These are phyloP conservation scores for Nanger granti DNA, from an alignment of 2,113 vertebrate genomes.

Conservation along the genomic window DNA sequence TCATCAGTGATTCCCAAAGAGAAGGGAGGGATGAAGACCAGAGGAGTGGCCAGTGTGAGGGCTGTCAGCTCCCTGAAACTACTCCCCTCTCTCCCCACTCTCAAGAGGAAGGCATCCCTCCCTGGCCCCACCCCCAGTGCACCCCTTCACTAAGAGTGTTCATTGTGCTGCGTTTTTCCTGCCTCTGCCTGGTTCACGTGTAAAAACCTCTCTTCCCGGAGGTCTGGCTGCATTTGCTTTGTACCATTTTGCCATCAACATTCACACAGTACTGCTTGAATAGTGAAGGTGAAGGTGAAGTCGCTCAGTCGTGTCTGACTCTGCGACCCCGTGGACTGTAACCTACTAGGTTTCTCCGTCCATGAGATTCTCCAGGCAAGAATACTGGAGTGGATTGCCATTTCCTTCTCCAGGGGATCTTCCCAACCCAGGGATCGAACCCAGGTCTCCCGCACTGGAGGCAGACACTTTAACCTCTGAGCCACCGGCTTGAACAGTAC, in stretches of 20 bases:
- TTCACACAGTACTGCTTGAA: background rate
- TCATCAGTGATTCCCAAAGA: background rate
- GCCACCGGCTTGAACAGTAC: background rate
- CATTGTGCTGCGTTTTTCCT: accelerated
- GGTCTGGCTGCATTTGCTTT: background rate
- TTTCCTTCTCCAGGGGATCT: too few species aligned
- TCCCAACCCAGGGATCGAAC: too few species aligned
- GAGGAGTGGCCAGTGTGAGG: background rate
- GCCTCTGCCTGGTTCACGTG: background rate
- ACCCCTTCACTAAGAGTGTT: accelerated
- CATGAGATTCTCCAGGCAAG: too few species aligned
- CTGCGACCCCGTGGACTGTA: too few species aligned
- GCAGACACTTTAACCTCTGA: too few species aligned
- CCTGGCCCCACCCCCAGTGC: accelerated
- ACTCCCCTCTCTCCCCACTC: background rate
- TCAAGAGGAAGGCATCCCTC: background rate
- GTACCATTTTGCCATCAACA: background rate
- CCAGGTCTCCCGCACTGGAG: too few species aligned
- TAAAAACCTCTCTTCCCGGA: background rate
- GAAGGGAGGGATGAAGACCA: background rate
- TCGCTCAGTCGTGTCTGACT: too few species aligned
- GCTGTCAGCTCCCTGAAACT: too few species aligned
- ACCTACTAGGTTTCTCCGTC: too few species aligned
- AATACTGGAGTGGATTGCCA: too few species aligned
- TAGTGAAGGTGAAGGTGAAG: too few species aligned